Evolutionary conservation across 2,888 invertebrate species (phyloP), one percentile per base, ranked within the genome.

Genomic region (Furcula furcula): DNA sequence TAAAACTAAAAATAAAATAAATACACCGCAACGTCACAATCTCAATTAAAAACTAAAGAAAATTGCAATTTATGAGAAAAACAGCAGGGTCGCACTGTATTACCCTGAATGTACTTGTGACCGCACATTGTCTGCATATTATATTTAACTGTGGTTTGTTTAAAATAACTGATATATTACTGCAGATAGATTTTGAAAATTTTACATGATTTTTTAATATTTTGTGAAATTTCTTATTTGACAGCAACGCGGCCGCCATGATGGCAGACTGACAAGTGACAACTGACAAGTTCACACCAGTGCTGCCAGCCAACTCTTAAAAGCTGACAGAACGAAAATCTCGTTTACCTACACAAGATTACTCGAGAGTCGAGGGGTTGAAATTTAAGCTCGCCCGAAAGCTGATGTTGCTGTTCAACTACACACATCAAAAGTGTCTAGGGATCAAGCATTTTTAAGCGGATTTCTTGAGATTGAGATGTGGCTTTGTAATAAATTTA

Each of bases 191-290:
- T 62, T 75, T 79, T 1, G 67, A 55, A 34, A 76, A 73, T 76
- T 81, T 83, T 16, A 72, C 11, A 53, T 77, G 65, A 62, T 74
- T 77, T 76, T 48, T 71, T 44, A 85, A 54, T 58, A 86, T 57
- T 77, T 77, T 83, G 56, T 70, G 61, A 30, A 84, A 73, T 66
- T 76, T 80, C 42, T 60, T 76, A 59, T 69, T 76, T 66, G 81
- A 77, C 70, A 87, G 65, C 64, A 87, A 57, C 20, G 62, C 71
- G 44, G 77, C 85, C 78, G 87, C 87, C 87, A 88, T 88, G 71
- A 65, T 87, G 63, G 63, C 56, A 52, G 42, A 57, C 26, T 65
- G 61, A 66, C 62, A 58, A 46, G 20, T 31, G n/a, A n/a, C n/a
- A n/a, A n/a, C n/a, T n/a, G n/a, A n/a, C n/a, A n/a, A n/a, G n/a